Percentiles rank a stretch among this genome's conserved stretches.
Evolutionary conservation across 2,888 invertebrate genomes (phyloP).

Genomic region (Chrysomela aeneicollis): DNA sequence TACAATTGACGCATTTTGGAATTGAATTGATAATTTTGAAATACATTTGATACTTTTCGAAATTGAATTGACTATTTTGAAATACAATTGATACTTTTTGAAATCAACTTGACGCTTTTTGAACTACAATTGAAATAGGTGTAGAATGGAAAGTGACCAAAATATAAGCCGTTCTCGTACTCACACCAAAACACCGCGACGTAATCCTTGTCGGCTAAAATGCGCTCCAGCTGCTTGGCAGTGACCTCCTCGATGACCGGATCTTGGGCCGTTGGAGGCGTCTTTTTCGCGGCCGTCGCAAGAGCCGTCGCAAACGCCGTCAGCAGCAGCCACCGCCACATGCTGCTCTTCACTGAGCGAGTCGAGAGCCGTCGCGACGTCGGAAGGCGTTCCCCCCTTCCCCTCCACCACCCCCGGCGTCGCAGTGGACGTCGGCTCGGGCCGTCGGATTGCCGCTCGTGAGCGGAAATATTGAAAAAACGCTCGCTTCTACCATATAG

Average conservation of each 20-base stretch:
- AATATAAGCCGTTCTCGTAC: too few relatives aligned
- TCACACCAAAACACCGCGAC: conserved; percentile 97
- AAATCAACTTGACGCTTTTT: too few relatives aligned
- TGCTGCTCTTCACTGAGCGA: conserved; percentile 59
- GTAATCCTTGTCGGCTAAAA: conserved; percentile 90
- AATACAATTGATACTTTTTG: too few relatives aligned
- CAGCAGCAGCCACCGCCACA: conserved; percentile 66
- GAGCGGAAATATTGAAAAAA: too few relatives aligned
- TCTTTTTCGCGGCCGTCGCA: conserved; percentile 54
- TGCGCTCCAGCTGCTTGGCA: conserved; percentile 89
- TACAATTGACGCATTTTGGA: too few relatives aligned
- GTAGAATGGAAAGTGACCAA: too few relatives aligned
- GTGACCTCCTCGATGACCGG: conserved; percentile 94
- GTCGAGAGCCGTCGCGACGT: conserved; percentile 46
- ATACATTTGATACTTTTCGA: too few relatives aligned
- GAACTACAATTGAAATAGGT: too few relatives aligned
- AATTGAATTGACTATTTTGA: too few relatives aligned
- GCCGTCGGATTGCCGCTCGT: conserved; percentile 5
- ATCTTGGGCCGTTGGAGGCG: conserved; percentile 61
- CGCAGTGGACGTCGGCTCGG: conserved; percentile 38
- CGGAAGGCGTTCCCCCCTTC: conserved; percentile 50
- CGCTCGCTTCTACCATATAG: too few relatives aligned
- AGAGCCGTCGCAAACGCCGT: conserved; percentile 63
- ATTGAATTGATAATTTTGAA: too few relatives aligned
- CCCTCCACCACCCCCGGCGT: too few relatives aligned